These are phyloP conservation scores for Helleia helle DNA, from an alignment of 2,888 invertebrate species.

Conservation along the genomic window DNA sequence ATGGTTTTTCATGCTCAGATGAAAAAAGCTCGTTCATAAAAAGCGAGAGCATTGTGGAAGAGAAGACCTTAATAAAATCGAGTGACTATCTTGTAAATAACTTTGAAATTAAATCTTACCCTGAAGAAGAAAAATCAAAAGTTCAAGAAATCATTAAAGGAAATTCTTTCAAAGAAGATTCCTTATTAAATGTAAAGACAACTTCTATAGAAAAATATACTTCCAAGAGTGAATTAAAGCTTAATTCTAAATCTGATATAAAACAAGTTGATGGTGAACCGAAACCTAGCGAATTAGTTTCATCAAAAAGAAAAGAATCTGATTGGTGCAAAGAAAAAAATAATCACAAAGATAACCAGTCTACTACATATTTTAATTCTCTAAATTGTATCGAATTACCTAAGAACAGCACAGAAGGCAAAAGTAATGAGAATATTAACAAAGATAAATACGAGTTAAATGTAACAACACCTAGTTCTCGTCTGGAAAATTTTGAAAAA, in stretches of 20 bases:
- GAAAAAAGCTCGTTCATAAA: constrained; percentile 14
- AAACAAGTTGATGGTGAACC: constrained; percentile 33
- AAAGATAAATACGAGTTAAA: constrained; percentile 38
- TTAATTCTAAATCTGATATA: constrained; percentile 30
- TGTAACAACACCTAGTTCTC: constrained; percentile 26
- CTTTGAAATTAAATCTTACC: constrained; percentile 13
- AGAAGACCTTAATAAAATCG: constrained; percentile 14
- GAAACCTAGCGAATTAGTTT: constrained; percentile 24
- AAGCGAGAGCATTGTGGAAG: constrained; percentile 16
- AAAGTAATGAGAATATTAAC: constrained; percentile 36
- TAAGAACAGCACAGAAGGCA: constrained; percentile 35
- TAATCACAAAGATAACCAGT: constrained; percentile 37
- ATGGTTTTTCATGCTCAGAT: constrained; percentile 11
- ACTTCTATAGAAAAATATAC: constrained; percentile 18
- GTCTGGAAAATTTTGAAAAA: constrained; percentile 44
- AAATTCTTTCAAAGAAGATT: constrained; percentile 17
- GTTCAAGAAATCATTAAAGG: constrained; percentile 15
- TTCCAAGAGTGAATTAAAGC: constrained; percentile 25
- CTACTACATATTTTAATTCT: constrained; percentile 34
- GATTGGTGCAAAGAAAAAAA: constrained; percentile 32
- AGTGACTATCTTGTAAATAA: constrained; percentile 15
- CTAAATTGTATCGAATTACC: constrained; percentile 35
- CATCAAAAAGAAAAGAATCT: constrained; percentile 27
- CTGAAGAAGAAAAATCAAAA: constrained; percentile 7
- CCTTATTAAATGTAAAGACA: constrained; percentile 13